Conservation (phyloP, 2,113 vertebrate species). For the Paramormyrops kingsleyae region DNA sequence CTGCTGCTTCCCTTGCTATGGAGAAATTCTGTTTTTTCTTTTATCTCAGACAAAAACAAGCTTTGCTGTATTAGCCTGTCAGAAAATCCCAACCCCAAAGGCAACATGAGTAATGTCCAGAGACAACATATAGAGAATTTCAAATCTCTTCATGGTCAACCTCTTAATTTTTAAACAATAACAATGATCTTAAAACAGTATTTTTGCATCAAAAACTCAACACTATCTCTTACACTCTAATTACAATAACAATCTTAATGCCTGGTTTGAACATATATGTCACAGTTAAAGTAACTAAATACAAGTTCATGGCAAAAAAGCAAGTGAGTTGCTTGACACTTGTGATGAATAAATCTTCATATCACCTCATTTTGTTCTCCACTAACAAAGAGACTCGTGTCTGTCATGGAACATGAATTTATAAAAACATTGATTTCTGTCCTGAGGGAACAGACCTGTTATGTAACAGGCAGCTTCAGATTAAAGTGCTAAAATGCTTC, state of each 20-base stretch:
- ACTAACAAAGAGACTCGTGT: conserved; percentile 28
- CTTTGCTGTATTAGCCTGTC: not conserved
- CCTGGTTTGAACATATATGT: not conserved
- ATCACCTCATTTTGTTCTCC: conserved; percentile 31
- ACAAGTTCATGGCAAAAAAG: conserved; percentile 7
- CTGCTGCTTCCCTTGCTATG: not conserved
- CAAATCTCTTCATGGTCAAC: not conserved
- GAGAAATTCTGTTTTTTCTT: not conserved
- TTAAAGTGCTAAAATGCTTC: conserved; percentile 28
- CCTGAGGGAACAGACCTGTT: conserved; percentile 14
- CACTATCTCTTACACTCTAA: conserved; percentile 27
- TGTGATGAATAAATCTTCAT: conserved; percentile 26
- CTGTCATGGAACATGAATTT: conserved; percentile 6
- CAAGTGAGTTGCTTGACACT: conserved; percentile 11
- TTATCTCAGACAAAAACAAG: not conserved
- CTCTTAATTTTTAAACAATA: not conserved
- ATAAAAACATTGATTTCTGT: conserved; percentile 8
- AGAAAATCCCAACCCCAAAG: not conserved
- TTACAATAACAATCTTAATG: conserved; percentile 33
- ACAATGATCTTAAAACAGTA: not conserved
- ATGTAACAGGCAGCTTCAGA: conserved; percentile 25
- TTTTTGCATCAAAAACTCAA: not conserved
- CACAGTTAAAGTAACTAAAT: conserved; percentile 30
- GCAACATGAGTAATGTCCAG: not conserved
- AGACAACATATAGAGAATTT: not conserved